A percentile compares a stretch with the other conserved stretches of the same genome.
phyloP scores from a whole-genome alignment of 2,797 vertebrate genomes.

The Premnoplex brunnescens region DNA sequence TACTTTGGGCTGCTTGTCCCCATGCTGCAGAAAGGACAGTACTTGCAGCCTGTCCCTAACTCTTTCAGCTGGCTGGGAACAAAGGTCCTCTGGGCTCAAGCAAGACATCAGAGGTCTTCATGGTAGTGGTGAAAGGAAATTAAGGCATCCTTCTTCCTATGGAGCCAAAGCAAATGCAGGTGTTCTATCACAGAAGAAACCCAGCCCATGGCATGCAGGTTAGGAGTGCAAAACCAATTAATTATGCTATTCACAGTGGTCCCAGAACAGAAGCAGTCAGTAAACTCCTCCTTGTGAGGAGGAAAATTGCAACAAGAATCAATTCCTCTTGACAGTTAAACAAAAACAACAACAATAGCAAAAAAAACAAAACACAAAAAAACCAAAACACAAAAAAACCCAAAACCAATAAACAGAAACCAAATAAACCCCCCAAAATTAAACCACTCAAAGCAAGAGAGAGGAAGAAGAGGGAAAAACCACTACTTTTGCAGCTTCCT shows the following conservation, averaged over 20 bases:
- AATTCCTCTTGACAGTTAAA: not conserved
- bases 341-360: not conserved
- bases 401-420: not conserved
- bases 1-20: not conserved
- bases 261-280: not conserved
- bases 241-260: not conserved
- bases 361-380: not conserved
- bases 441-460: not conserved
- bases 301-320: not conserved
- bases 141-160: not conserved
- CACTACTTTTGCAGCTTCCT: not conserved
- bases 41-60: not conserved
- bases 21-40: not conserved
- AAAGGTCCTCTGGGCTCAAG: not conserved
- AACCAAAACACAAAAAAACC: not conserved
- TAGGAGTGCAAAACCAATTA: not conserved
- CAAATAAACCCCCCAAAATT: not conserved
- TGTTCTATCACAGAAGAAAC: not conserved
- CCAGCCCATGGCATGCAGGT: not conserved
- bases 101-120: not conserved
- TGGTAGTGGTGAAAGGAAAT: not conserved
- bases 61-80: not conserved
- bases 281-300: not conserved
- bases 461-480: not conserved
- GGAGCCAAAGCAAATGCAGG: not conserved